These are phyloP conservation scores for Ctenicera cuprea DNA, from an alignment of 2,888 invertebrate species.

Conservation along the genomic window DNA sequence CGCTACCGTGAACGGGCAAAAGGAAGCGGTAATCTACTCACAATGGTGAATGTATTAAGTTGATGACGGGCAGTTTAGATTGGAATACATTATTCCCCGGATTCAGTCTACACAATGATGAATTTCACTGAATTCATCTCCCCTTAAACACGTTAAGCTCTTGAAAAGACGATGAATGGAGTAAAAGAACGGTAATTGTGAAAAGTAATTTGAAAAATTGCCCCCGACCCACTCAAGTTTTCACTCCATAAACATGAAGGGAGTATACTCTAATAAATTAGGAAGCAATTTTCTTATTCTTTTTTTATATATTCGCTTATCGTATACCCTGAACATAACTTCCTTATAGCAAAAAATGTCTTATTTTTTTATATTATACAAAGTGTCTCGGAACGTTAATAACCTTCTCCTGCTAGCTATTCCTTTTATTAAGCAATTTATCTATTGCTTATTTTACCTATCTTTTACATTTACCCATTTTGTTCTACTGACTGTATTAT, in stretches of 20 bases:
- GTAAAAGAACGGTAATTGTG: slow-evolving; percentile 30
- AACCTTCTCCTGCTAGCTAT: too few species aligned
- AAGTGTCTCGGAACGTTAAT: too few species aligned
- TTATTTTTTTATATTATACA: too few species aligned
- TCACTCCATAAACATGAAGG: not conserved
- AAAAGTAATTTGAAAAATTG: slow-evolving; percentile 35
- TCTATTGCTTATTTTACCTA: too few species aligned
- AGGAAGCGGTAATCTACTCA: slow-evolving; percentile 41
- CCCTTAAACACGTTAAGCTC: slow-evolving; percentile 37
- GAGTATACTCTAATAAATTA: slow-evolving; percentile 8
- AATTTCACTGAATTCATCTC: slow-evolving; percentile 39
- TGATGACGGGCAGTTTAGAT: slow-evolving; percentile 41
- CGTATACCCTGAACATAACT: too few species aligned
- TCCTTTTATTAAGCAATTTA: too few species aligned
- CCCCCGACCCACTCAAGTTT: slow-evolving; percentile 6
- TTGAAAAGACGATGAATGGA: slow-evolving; percentile 35
- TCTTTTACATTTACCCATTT: too few species aligned
- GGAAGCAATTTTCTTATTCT: not conserved
- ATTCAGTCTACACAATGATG: slow-evolving; percentile 42
- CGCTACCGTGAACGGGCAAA: slow-evolving; percentile 14
- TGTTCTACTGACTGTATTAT: too few species aligned
- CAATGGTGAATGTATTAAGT: slow-evolving; percentile 43
- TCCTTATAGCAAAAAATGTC: too few species aligned
- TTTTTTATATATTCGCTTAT: not conserved
- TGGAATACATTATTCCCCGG: slow-evolving; percentile 43